Percentiles rank a stretch among this genome's conserved stretches.
These are phyloP conservation scores for Byasa hedistus DNA, from an alignment of 2,888 invertebrate species.

Conservation along the genomic window DNA sequence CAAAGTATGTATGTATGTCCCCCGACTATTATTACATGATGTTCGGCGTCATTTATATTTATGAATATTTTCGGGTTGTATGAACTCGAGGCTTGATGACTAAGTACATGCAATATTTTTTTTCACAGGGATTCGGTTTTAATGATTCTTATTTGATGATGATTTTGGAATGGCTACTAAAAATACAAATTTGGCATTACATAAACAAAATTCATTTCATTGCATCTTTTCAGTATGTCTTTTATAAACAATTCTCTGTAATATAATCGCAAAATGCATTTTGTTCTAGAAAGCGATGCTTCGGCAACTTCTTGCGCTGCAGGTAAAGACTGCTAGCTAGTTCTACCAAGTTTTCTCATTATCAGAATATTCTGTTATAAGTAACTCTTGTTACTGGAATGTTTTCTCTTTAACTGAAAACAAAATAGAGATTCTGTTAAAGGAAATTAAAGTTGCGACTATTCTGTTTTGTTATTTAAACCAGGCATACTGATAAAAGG, in stretches of 20 bases:
- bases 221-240: no score
- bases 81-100: no score
- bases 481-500: background rate
- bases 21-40: no score
- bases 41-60: no score
- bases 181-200: no score
- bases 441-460: background rate
- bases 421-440: background rate
- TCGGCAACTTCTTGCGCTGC: background rate
- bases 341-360: conserved; percentile 20
- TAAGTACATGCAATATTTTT: no score
- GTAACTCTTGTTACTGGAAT: background rate
- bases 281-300: conserved; percentile 3
- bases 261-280: conserved; percentile 8
- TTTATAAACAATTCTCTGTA: conserved; percentile 1
- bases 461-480: background rate
- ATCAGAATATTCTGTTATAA: conserved; percentile 1
- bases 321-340: conserved; percentile 8
- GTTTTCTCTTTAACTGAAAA: conserved; percentile 5
- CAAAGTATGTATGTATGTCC: no score
- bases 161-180: no score
- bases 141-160: no score
- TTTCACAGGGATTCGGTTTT: no score
- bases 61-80: no score
- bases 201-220: no score